Percentiles rank a stretch among this genome's conserved stretches.
Evolutionary conservation across 2,888 invertebrate genomes (phyloP).

Genomic region (Zele albiditarsus): DNA sequence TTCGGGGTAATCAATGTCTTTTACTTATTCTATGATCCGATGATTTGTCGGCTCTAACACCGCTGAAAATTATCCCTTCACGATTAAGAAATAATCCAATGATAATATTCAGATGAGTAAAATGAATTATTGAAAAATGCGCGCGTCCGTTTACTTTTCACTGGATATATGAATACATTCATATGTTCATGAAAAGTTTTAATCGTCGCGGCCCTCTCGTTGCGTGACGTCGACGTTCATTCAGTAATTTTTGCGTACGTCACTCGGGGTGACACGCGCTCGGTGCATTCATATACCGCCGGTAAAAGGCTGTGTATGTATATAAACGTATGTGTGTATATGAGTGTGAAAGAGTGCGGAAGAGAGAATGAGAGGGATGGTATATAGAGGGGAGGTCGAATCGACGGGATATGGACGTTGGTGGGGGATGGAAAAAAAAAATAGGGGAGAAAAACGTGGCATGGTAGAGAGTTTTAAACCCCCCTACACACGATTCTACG

Average conservation of each 20-base stretch:
- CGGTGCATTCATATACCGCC: slow-evolving; percentile 32
- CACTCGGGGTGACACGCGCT: slow-evolving; percentile 55
- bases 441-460: slow-evolving; percentile 65
- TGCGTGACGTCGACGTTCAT: slow-evolving; percentile 72
- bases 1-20: too few species aligned
- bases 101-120: background rate
- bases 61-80: too few species aligned
- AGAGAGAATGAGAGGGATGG: slow-evolving; percentile 39
- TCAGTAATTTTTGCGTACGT: slow-evolving; percentile 73
- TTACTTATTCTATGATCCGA: too few species aligned
- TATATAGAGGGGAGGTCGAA: slow-evolving; percentile 48
- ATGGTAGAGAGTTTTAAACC: slow-evolving; percentile 54
- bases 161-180: background rate
- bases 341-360: slow-evolving; percentile 38
- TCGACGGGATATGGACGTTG: slow-evolving; percentile 60
- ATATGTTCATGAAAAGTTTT: slow-evolving; percentile 32
- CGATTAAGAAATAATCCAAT: too few species aligned
- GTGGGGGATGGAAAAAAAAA: slow-evolving; percentile 67
- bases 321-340: background rate
- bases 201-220: slow-evolving; percentile 41
- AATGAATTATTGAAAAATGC: background rate
- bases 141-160: background rate
- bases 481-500: slow-evolving; percentile 62
- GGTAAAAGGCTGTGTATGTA: slow-evolving; percentile 28
- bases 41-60: too few species aligned